Conservation (phyloP, 2,888 invertebrate species). For the Leptopilina drosophilae region DNA sequence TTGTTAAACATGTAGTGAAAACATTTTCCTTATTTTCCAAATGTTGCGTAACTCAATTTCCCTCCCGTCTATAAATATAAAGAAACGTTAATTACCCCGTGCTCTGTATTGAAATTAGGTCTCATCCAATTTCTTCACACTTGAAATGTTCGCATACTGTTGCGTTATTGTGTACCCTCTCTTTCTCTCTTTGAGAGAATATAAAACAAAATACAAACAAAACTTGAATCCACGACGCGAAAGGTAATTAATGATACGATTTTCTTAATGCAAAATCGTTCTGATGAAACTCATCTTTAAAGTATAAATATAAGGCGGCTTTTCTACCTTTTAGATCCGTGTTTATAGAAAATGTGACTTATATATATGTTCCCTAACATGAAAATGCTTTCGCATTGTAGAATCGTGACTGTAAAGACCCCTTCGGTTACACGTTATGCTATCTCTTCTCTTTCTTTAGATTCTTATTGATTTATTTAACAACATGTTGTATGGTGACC, state of each 20-base stretch:
- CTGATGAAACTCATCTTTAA: slow-evolving; percentile 40
- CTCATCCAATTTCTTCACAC: slow-evolving; percentile 55
- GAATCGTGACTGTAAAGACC: slow-evolving; percentile 21
- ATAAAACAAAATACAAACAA: slow-evolving; percentile 45
- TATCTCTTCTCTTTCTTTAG: slow-evolving; percentile 7
- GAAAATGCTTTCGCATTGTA: slow-evolving; percentile 8
- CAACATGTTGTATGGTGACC: slow-evolving; percentile 15
- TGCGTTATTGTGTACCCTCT: not conserved
- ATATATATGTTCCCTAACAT: slow-evolving; percentile 13
- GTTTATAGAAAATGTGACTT: slow-evolving; percentile 5
- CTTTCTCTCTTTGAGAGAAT: slow-evolving; percentile 34
- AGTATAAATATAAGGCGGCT: not conserved
- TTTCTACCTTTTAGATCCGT: slow-evolving; percentile 1
- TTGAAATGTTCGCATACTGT: slow-evolving; percentile 20
- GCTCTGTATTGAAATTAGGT: slow-evolving; percentile 49
- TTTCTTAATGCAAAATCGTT: slow-evolving; percentile 53
- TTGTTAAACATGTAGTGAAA: no score
- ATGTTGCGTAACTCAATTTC: not conserved
- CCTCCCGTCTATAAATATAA: not conserved
- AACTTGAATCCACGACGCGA: slow-evolving; percentile 40
- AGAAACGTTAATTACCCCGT: slow-evolving; percentile 50
- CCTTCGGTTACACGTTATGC: not conserved
- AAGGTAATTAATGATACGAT: slow-evolving; percentile 55
- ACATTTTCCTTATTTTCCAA: slow-evolving; percentile 1
- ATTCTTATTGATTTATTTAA: slow-evolving; percentile 32